Evolutionary conservation across 2,797 vertebrate species (phyloP), one percentile per base, ranked within the genome.

Genomic region (Macrochelys suwanniensis): DNA sequence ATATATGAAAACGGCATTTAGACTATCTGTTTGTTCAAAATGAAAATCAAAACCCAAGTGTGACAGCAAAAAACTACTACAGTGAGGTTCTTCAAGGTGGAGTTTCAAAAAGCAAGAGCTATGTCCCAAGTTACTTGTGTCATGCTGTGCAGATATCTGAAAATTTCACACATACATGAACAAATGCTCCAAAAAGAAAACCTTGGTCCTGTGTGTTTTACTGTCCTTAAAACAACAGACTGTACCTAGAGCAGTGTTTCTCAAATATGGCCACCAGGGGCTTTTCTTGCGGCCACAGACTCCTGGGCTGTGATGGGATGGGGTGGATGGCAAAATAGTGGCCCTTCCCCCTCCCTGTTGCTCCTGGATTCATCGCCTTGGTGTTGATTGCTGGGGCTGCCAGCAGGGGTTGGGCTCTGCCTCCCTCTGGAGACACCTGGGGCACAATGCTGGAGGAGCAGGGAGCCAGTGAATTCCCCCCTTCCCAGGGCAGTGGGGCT

Each of bases 31-130:
- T 94, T 88, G 21, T 61, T 57, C 33, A 92, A 87, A 89, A 85
- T 47, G 2, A 89, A 93, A 90, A 89, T 23, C 45, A 88, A 94
- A 95, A 95, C 31, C 5, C 77, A 84, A 88, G 71, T 9, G 26
- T 53, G 53, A 87, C 92, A 76, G 3, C 5, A 61, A 21, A 80
- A 93, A 85, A 9, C 17, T n/a, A 87, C 17, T 17, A 80, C 6
- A 74, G 42, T 10, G n/a, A 80, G 4, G 85, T 28, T 16, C 31
- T 80, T 89, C 84, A 23, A 11, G 86, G 71, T 0, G 93, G 9
- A 76, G 1, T 2, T 88, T 88, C 4, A 51, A 92, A 90, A 19
- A 94, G 5, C 7, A 84, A 85, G 2, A 80, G 5, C 79, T 25
- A n/a, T 11, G 51, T 50, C 57, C 25, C 45, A 7, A n/a, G 7